Conservation (phyloP, 2,888 invertebrate species). For the Alcis repandata region DNA sequence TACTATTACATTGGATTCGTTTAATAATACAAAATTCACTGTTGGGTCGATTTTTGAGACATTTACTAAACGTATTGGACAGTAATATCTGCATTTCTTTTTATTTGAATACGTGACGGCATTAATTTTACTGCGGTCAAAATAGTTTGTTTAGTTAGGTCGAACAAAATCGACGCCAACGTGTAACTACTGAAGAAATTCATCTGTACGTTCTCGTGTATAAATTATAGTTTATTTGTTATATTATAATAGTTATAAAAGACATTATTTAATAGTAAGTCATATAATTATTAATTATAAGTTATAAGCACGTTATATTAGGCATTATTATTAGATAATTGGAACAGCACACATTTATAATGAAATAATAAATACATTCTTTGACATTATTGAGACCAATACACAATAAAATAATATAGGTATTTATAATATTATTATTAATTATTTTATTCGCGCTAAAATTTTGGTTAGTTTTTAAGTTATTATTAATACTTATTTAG, state of each 20-base stretch:
- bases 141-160: neutral
- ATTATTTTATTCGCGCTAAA: conserved; percentile 71
- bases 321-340: conserved; percentile 40
- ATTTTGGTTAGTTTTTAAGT: conserved; percentile 79
- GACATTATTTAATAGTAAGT: conserved; percentile 34
- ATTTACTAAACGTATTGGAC: neutral
- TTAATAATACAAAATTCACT: conserved; percentile 34
- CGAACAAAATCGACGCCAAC: neutral
- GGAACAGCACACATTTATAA: conserved; percentile 37
- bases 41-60: conserved; percentile 5
- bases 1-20: conserved; percentile 24
- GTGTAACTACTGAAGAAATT: conserved; percentile 36
- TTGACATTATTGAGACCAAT: conserved; percentile 84
- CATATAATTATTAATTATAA: conserved; percentile 33
- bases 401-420: conserved; percentile 55
- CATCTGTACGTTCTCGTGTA: conserved; percentile 37
- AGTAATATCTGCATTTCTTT: neutral
- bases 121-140: neutral
- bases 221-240: conserved; percentile 40
- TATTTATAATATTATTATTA: too few relatives aligned
- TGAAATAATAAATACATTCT: conserved; percentile 63
- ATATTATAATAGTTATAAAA: conserved; percentile 39
- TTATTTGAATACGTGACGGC: neutral
- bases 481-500: conserved; percentile 62
- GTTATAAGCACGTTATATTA: conserved; percentile 44